Conservation (phyloP, 1,140 invertebrate genomes). For the Steinernema khuongi region DNA sequence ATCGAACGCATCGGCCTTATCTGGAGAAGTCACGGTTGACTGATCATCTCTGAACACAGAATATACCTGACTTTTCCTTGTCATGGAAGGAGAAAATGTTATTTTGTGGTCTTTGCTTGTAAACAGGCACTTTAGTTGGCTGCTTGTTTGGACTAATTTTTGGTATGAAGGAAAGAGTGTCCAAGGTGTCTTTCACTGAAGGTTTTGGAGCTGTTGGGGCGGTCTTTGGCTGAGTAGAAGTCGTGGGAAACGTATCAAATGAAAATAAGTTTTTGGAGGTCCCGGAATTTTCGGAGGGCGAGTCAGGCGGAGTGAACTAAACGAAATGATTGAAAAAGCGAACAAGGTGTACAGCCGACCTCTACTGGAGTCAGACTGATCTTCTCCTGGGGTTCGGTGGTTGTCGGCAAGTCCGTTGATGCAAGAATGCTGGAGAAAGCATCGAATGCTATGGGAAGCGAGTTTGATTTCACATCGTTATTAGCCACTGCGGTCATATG, state of each 20-base stretch:
- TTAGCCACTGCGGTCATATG: not conserved
- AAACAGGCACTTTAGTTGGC: slow-evolving; percentile 26
- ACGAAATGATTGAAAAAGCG: not conserved
- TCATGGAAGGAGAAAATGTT: not conserved
- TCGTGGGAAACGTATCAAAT: slow-evolving; percentile 15
- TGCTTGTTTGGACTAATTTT: not conserved
- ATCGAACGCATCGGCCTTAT: not conserved
- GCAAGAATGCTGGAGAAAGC: not conserved
- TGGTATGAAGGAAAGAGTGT: slow-evolving; percentile 4
- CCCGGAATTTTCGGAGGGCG: slow-evolving; percentile 22
- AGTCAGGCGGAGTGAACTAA: slow-evolving; percentile 40
- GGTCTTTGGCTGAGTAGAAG: slow-evolving; percentile 5
- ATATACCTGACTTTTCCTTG: not conserved
- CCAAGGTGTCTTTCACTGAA: not conserved
- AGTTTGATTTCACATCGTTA: not conserved
- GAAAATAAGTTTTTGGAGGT: too few species aligned
- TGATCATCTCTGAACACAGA: not conserved
- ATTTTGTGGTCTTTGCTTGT: slow-evolving; percentile 28
- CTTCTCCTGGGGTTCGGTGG: too few species aligned
- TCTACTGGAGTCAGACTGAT: not conserved
- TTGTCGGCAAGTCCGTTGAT: not conserved
- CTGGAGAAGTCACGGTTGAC: not conserved
- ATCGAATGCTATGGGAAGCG: not conserved
- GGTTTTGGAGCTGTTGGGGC: slow-evolving; percentile 6
- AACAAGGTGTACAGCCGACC: not conserved